phyloP scores from a whole-genome alignment of 2,888 invertebrate species.

The Gandaritis pyraliata region DNA sequence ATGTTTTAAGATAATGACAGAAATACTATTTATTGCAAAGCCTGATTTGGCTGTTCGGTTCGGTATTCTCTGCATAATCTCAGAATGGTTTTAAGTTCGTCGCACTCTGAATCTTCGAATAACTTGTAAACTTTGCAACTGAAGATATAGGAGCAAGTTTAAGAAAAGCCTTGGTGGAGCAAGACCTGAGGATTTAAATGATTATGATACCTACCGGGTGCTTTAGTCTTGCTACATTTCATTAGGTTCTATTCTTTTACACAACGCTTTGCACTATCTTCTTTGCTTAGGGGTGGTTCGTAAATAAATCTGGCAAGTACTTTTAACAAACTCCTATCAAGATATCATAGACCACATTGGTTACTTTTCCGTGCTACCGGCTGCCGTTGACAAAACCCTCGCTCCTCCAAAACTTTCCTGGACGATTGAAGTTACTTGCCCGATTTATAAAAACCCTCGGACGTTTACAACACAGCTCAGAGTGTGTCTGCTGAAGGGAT shows the following conservation, averaged over 20 bases:
- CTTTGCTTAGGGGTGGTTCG: constrained; percentile 5
- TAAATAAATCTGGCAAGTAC: constrained; percentile 29
- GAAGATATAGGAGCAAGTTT: constrained; percentile 16
- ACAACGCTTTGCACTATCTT: constrained; percentile 16
- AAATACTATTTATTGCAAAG: constrained; percentile 48
- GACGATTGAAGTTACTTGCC: constrained; percentile 16
- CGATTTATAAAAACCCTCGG: constrained; percentile 16
- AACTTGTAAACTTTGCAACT: constrained; percentile 46
- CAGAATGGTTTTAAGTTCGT: constrained; percentile 60
- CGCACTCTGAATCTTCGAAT: constrained; percentile 42
- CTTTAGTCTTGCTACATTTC: constrained; percentile 24
- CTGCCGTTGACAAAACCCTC: not conserved
- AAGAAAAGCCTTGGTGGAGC: constrained; percentile 20
- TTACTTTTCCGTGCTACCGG: not conserved
- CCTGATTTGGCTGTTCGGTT: constrained; percentile 28
- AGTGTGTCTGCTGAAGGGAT: constrained; percentile 54
- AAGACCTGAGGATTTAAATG: constrained; percentile 21
- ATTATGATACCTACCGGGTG: constrained; percentile 9
- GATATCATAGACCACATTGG: too few relatives aligned
- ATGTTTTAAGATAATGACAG: constrained; percentile 67
- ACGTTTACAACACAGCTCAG: constrained; percentile 45
- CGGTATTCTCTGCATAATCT: constrained; percentile 60
- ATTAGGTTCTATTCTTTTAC: constrained; percentile 21
- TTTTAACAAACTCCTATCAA: constrained; percentile 1
- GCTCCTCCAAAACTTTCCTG: not conserved